Base-by-base conservation (phyloP, 1,140 invertebrate genomes). In the Agrypnia vestita region DNA sequence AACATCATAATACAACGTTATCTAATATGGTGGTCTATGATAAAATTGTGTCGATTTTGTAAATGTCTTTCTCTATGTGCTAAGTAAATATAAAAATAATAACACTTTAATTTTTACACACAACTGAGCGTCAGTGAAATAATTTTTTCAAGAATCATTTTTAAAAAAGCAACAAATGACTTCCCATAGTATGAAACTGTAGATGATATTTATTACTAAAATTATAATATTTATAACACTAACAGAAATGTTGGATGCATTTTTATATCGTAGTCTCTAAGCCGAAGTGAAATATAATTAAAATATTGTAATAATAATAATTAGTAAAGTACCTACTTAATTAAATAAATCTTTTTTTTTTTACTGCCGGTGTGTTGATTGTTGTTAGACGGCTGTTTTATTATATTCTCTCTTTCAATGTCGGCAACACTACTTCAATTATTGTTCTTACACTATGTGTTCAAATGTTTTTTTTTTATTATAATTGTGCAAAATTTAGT, bases 241-340 rank as follows among this genome's bases (percentile, higher is more conserved):
- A 19, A 19, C 59, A 15, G 4, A 62, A 62, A 25, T 62, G 59
- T 62, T 62, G 59, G 25, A 76, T 61, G 75, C 62, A 78, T 64
- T 80, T 80, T 80, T 80, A 74, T 80, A 80, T 80, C 69, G 56
- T 80, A 80, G 72, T 61, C 15, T 56, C 59, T 71, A 79, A 67
- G 62, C 67, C 15, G 25, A 74, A 17, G 67, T 64, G 59, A 62
- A 47, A 78, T 49, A 1, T 78, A 78, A 64, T 67, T 44, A 11
- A 71, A 78, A 74, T 59, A 59, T 43, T n/a, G 73, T 74, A 71
- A n/a, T 25, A 13, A 12, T 59, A 35, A 35, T n/a, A 35, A 76
- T 76, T 64, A 13, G 19, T 35, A 12, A 43, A 15, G 0, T 25
- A 17, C 3, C 61, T 64, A 64, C 61, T 64, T 64, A 64, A 13